Conservation (phyloP, 2,888 invertebrate species). For the Eutolmus rufibarbis region DNA sequence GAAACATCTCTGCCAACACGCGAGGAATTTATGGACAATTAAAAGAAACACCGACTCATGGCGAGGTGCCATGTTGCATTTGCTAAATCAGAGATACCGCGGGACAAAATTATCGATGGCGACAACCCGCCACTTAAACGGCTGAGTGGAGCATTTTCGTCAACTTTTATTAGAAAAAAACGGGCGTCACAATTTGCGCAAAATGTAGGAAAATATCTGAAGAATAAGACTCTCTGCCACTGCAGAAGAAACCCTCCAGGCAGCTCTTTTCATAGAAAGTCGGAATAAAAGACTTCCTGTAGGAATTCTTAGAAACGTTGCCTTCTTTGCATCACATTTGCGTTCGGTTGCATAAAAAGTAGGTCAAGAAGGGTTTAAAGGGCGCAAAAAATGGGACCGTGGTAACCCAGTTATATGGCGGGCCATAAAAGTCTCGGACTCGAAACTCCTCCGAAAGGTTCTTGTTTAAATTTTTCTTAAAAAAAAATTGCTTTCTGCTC, state of each 20-base stretch:
- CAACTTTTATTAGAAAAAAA: background rate
- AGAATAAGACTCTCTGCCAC: background rate
- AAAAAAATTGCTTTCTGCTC: background rate
- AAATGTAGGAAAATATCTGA: background rate
- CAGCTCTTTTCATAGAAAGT: background rate
- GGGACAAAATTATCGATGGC: background rate
- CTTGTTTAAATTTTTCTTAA: background rate
- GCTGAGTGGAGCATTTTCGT: background rate
- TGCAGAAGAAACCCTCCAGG: background rate
- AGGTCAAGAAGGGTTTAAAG: slow-evolving; percentile 20
- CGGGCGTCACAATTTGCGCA: background rate
- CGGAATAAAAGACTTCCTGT: background rate
- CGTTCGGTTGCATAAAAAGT: slow-evolving; percentile 32
- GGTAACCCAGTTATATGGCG: slow-evolving; percentile 7
- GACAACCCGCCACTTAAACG: background rate
- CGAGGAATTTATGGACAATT: background rate
- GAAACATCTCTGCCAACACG: background rate
- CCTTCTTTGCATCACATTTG: background rate
- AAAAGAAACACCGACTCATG: background rate
- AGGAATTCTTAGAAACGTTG: background rate
- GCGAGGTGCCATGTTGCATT: background rate
- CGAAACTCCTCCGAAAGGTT: background rate
- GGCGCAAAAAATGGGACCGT: background rate
- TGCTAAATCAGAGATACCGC: background rate
- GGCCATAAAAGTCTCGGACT: slow-evolving; percentile 1